Base-by-base conservation (phyloP, 1,140 invertebrate genomes). In the Drosophila pseudoananassae region DNA sequence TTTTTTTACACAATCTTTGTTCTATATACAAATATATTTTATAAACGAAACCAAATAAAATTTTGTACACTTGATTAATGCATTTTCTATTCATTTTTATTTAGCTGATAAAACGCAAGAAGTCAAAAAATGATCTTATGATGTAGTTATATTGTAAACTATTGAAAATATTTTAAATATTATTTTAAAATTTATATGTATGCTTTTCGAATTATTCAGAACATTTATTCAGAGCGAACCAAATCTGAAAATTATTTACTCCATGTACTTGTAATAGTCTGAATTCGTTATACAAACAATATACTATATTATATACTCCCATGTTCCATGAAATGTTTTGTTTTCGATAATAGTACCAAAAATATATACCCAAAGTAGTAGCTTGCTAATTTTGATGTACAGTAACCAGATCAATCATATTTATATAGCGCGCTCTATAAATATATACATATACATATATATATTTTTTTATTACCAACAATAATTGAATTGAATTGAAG, bases 381-480 rank as follows among this genome's bases (percentile, higher is more conserved):
- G 82, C 83, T 85, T 85, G 82, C 74, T 63, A 65, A 87, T 87
- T 85, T 85, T 88, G 74, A 88, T 66, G 73, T 70, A 68, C 33
- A 73, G 68, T 77, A 63, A 77, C 29, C 51, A 61, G 76, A 82
- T 66, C 50, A 64, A 68, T 66, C 58, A 72, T 83, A 75, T 50
- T 57, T 55, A 74, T 47, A 83, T 59, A 76, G 59, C 82, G 74
- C 78, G 78, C 82, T 64, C 43, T 72, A 43, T 78, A 60, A 52
- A 65, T 69, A 78, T 68, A 78, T 74, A 60, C 52, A 59, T 69
- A 69, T 68, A 79, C 59, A 78, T 66, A 78, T 60, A 70, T 65
- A 65, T 87, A 73, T 82, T 73, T 64, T 81, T 82, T 63, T 25
- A 55, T 45, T 58, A 55, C 3, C 15, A 64, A 56, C 40, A 73